These are phyloP conservation scores for Merluccius polli DNA, from an alignment of 2,797 vertebrate species.

Conservation along the genomic window DNA sequence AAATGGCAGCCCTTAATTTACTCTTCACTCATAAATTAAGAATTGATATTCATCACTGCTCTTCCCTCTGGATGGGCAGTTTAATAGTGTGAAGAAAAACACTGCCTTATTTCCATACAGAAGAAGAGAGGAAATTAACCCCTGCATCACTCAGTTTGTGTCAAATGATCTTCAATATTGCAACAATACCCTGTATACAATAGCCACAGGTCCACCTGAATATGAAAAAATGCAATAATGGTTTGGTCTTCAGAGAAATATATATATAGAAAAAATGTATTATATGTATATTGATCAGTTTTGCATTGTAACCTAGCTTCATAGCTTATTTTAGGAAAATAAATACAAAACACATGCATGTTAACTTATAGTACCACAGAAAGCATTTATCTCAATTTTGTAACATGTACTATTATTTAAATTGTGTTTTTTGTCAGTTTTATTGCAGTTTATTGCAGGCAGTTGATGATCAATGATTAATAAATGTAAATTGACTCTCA, in stretches of 20 bases:
- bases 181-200: neutral
- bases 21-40: constrained; percentile 57
- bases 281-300: neutral
- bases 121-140: constrained; percentile 32
- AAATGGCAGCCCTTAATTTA: constrained; percentile 37
- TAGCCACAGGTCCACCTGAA: neutral
- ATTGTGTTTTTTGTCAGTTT: neutral
- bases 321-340: too few relatives aligned
- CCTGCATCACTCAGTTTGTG: constrained; percentile 9
- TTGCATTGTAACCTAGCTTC: neutral
- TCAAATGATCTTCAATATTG: neutral
- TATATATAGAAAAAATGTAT: too few relatives aligned
- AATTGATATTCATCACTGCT: constrained; percentile 48
- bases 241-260: too few relatives aligned
- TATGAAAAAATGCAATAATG: neutral
- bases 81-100: constrained; percentile 52
- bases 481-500: neutral
- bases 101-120: constrained; percentile 48
- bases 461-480: neutral
- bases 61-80: constrained; percentile 28
- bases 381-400: too few relatives aligned
- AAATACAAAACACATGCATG: too few relatives aligned
- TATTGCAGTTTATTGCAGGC: neutral
- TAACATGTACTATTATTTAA: too few relatives aligned
- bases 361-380: too few relatives aligned